These are phyloP conservation scores for Poliocrania exsul DNA, from an alignment of 2,797 vertebrate species.

Conservation along the genomic window DNA sequence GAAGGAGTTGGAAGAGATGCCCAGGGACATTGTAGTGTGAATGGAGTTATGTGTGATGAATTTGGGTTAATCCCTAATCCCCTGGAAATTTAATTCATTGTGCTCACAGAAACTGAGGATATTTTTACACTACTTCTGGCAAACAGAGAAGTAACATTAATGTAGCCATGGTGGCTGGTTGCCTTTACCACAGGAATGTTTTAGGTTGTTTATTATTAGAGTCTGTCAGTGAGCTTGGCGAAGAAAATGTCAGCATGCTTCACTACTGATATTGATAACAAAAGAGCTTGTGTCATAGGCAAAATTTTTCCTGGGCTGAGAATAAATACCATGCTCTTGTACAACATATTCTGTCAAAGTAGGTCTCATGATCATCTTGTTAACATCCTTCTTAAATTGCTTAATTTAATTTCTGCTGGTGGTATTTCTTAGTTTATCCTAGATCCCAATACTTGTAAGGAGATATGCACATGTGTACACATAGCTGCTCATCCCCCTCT, in stretches of 20 bases:
- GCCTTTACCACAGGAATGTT: neutral
- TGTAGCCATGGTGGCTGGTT: neutral
- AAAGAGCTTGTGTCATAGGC: neutral
- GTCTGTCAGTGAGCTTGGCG: neutral
- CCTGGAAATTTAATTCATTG: neutral
- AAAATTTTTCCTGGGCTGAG: neutral
- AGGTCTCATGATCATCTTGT: neutral
- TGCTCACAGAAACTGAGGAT: neutral
- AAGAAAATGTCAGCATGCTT: neutral
- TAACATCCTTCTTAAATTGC: neutral
- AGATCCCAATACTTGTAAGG: neutral
- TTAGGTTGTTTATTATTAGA: neutral
- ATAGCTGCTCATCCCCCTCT: neutral
- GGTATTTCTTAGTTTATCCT: neutral
- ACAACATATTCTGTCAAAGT: neutral
- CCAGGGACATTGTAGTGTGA: neutral
- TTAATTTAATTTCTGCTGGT: neutral
- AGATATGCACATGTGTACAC: accelerated
- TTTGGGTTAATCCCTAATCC: neutral
- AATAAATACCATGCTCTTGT: neutral
- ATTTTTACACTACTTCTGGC: neutral
- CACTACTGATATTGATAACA: neutral
- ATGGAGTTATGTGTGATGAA: neutral
- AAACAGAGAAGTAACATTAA: neutral
- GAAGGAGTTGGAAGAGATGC: neutral